These are phyloP conservation scores for Idaea dimidiata DNA, from an alignment of 2,888 invertebrate species.

Conservation along the genomic window DNA sequence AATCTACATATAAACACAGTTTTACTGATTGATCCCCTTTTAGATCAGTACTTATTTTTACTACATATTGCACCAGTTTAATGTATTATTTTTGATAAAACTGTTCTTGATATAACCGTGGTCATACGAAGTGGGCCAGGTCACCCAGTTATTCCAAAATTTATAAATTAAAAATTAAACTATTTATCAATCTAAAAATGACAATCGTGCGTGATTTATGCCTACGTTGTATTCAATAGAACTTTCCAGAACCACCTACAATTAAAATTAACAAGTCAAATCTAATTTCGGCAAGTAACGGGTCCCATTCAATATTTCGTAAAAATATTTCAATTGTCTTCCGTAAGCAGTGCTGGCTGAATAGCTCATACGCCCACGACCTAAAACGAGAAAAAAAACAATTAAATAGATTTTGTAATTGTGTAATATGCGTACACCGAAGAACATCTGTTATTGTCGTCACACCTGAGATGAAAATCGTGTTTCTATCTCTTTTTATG, in stretches of 20 bases:
- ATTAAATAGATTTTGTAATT: slow-evolving; percentile 78
- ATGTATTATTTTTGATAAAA: too few relatives aligned
- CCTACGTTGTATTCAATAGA: not conserved
- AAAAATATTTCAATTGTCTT: slow-evolving; percentile 63
- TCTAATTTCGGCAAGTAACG: slow-evolving; percentile 59
- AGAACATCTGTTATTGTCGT: slow-evolving; percentile 79
- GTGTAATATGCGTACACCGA: slow-evolving; percentile 71
- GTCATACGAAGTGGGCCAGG: too few relatives aligned
- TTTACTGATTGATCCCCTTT: too few relatives aligned
- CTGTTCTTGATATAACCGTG: too few relatives aligned
- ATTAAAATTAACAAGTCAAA: slow-evolving; percentile 55
- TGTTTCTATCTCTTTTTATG: slow-evolving; percentile 41
- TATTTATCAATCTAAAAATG: too few relatives aligned
- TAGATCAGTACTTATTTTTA: too few relatives aligned
- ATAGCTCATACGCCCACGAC: slow-evolving; percentile 58
- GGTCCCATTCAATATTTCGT: slow-evolving; percentile 47
- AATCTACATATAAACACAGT: too few relatives aligned
- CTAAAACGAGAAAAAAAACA: slow-evolving; percentile 67
- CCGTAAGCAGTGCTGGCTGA: slow-evolving; percentile 36
- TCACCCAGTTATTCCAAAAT: too few relatives aligned
- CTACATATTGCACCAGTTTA: too few relatives aligned
- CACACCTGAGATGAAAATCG: slow-evolving; percentile 68
- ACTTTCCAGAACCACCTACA: slow-evolving; percentile 33
- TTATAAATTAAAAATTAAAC: too few relatives aligned
- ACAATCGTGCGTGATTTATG: slow-evolving; percentile 10